Evolutionary conservation across 2,888 invertebrate genomes (phyloP).

Genomic region (Eupeodes latifasciatus): DNA sequence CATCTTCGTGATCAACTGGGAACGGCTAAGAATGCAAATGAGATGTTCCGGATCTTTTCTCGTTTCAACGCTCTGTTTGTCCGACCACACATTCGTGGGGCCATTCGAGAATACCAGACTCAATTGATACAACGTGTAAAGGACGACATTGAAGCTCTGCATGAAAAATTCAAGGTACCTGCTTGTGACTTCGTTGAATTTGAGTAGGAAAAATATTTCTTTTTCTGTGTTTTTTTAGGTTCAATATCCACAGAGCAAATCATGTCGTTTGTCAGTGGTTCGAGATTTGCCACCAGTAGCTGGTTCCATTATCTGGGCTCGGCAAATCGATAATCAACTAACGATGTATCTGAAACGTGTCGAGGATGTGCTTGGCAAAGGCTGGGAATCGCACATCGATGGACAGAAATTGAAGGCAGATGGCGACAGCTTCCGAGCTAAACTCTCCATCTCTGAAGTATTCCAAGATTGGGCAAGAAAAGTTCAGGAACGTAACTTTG

Average conservation of each 20-base stretch:
- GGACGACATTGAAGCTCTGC: conserved; percentile 98
- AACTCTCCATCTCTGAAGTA: conserved; percentile 97
- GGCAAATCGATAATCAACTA: conserved; percentile 98
- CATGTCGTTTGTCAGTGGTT: conserved; percentile 94
- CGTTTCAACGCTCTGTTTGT: conserved; percentile 99
- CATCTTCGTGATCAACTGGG: conserved; percentile 98
- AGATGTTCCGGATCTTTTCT: conserved; percentile 99
- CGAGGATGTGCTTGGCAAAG: conserved; percentile 98
- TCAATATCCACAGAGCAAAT: conserved; percentile 97
- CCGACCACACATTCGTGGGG: conserved; percentile 98
- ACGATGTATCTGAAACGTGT: conserved; percentile 98
- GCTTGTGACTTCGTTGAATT: background rate
- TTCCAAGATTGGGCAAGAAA: conserved; percentile 99
- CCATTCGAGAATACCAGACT: conserved; percentile 99
- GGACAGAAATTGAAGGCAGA: conserved; percentile 98
- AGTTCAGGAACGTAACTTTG: conserved; percentile 96
- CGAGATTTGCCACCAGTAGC: conserved; percentile 98
- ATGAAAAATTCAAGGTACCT: conserved; percentile 97
- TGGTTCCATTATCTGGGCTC: conserved; percentile 99
- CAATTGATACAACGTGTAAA: conserved; percentile 99
- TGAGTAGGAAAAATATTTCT: conserved; percentile 21
- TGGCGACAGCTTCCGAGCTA: conserved; percentile 98
- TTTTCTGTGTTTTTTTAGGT: conserved; percentile 85
- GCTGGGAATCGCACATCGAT: conserved; percentile 99
- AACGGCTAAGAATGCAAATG: conserved; percentile 99